Base-by-base conservation (phyloP, 2,888 invertebrate genomes). In the Agrochola lychnidis region DNA sequence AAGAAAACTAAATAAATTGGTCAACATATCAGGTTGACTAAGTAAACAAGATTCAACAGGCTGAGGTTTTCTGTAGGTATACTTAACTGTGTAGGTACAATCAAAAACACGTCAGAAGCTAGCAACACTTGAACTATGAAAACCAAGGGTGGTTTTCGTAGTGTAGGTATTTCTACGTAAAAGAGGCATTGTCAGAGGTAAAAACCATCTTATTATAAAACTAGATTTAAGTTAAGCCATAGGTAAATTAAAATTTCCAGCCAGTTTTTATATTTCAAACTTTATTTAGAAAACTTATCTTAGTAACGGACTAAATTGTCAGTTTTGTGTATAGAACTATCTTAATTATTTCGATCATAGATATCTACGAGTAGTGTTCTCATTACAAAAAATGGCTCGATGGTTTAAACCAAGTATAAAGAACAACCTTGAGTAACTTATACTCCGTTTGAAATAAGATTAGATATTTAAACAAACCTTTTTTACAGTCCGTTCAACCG, bases 31-130 rank as follows among this genome's bases (percentile, higher is more conserved):
- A 70, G 5, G 30, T 16, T 30, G 19, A 16, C 12, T n/a, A 36
- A 45, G 70, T 68, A 40, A 48, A 71, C 36, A 48, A 40, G 14
- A 48, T 5, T 71, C n/a, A 68, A 71, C 36, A 25, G 9, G 19
- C 40, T 25, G 14, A 1, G 19, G 36, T 12, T 48, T 7, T 48
- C 12, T n/a, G 12, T 36, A 42, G 4, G 5, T 30, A 36, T 36
- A 36, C 36, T 36, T 36, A 36, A 36, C 22, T 63, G 2, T 45
- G 30, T 30, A 3, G 14, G 4, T 30, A 30, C 30, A 30, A 30
- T 36, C 36, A 36, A 36, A 36, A 4, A 3, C 16, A 30, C 14
- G 16, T n/a, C 22, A 19, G 22, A 22, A 22, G 14, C 7, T n/a
- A 14, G 12, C 16, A 70, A 30, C 16, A 67, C 30, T 48, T 67